Evolutionary conservation across 2,888 invertebrate genomes (phyloP), one percentile per base, ranked within the genome.

Genomic region (Trachelus stipa): DNA sequence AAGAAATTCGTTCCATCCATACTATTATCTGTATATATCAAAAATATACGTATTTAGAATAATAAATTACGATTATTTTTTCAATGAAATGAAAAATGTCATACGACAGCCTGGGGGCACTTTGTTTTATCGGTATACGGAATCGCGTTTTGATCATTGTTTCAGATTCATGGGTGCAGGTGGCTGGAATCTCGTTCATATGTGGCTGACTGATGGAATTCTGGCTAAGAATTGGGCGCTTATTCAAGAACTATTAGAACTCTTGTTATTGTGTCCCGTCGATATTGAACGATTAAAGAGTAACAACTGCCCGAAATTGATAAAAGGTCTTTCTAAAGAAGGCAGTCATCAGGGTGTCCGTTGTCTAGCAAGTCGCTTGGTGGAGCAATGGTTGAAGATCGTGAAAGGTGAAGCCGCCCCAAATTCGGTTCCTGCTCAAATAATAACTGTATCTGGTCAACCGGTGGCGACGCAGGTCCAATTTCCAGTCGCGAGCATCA

Each of bases 161-260:
- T 88, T 15, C 87, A 94, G 94, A 89, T 98, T 98, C 91, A 96
- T 98, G 96, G 94, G 95, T 79, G 95, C 95, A 79, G 98, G 97
- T 83, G 99, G 98, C 73, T 99, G 99, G 99, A 94, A 95, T 84
- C 93, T 98, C 79, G 95, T 98, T 73, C 96, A 97, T 88, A 94
- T 94, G 86, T 99, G 99, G 99, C 92, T 99, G 76, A 96, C 96
- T 79, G 97, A 98, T 91, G 97, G 97, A 76, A 96, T 97, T 82
- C 94, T 95, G 30, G 94, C 95, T 12, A 95, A 95, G 90, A 98
- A 98, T 92, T 96, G 96, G 95, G 95, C 97, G 12, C 93, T 99
- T 73, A 96, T 98, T 30, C 94, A 95, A 86, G 98, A 98, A 92
- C 93, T 99, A 79, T 92, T 99, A 83, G 96, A 96, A 90, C 93